Evolutionary conservation across 1,140 invertebrate species (phyloP).

Genomic region (Muscidifurax raptorellus): DNA sequence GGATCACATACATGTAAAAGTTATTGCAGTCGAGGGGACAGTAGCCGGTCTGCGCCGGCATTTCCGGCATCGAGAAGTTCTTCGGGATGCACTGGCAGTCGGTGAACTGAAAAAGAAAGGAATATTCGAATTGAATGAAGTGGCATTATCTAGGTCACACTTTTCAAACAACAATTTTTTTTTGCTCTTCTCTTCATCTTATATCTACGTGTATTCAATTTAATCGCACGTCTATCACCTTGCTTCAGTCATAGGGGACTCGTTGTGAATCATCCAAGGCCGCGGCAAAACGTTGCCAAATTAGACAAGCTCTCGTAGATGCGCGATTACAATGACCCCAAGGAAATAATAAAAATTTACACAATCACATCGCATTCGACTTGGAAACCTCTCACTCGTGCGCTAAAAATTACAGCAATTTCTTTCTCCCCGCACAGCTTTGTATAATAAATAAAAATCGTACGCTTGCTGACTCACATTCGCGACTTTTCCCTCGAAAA

Average conservation of each 20-base stretch:
- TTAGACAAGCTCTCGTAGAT: background rate
- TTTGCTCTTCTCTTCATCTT: background rate
- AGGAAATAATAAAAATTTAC: too few relatives aligned
- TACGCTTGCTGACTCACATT: slow-evolving; percentile 64
- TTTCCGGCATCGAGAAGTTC: slow-evolving; percentile 65
- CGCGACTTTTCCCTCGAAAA: slow-evolving; percentile 78
- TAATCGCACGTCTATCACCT: too few relatives aligned
- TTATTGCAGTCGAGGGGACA: slow-evolving; percentile 87
- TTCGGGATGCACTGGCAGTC: slow-evolving; percentile 84
- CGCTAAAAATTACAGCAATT: background rate
- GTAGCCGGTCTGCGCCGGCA: slow-evolving; percentile 81
- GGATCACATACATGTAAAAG: slow-evolving; percentile 88
- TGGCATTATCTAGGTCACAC: background rate
- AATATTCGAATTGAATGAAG: too few relatives aligned
- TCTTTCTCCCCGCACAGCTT: background rate
- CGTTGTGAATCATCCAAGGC: background rate
- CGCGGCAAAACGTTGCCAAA: background rate
- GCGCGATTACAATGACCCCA: background rate
- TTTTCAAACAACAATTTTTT: slow-evolving; percentile 36
- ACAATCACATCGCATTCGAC: too few relatives aligned
- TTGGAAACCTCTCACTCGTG: too few relatives aligned
- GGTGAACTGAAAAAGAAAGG: slow-evolving; percentile 76
- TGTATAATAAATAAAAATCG: slow-evolving; percentile 18
- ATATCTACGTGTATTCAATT: background rate
- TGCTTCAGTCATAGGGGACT: too few relatives aligned